A percentile compares a stretch with the other conserved stretches of the same genome.
phyloP scores from a whole-genome alignment of 2,797 vertebrate genomes.

The Carcharodon carcharias region DNA sequence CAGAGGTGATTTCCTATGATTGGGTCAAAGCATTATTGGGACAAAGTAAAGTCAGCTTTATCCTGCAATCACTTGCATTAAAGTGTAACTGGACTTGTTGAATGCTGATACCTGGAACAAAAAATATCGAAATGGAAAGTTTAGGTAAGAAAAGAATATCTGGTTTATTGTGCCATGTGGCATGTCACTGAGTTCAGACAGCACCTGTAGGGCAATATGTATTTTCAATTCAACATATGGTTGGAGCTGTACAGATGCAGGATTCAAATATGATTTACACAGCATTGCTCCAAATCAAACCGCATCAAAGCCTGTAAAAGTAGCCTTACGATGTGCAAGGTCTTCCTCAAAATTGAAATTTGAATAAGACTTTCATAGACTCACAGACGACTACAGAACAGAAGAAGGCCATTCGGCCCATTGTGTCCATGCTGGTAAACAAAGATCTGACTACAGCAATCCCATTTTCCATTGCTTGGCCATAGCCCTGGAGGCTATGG shows the following conservation, averaged over 20 bases:
- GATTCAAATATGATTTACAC: slow-evolving; percentile 12
- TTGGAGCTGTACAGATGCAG: neutral
- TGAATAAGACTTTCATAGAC: neutral
- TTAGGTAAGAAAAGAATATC: neutral
- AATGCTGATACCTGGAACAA: neutral
- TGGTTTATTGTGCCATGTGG: neutral
- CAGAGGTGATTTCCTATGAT: neutral
- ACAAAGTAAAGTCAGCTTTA: neutral
- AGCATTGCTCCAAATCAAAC: slow-evolving; percentile 17
- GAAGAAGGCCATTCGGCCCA: too few relatives aligned
- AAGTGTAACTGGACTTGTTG: neutral
- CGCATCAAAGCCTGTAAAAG: neutral
- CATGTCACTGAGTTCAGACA: neutral
- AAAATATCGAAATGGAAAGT: neutral
- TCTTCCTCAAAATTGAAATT: neutral
- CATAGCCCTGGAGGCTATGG: too few relatives aligned
- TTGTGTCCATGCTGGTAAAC: too few relatives aligned
- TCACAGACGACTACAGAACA: too few relatives aligned
- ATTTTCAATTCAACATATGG: neutral
- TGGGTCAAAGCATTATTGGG: neutral
- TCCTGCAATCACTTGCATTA: neutral
- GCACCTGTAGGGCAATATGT: neutral
- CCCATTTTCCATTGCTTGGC: too few relatives aligned
- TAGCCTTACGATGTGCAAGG: neutral
- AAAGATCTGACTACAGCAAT: too few relatives aligned